Base-by-base conservation (phyloP, 30 jellyfish, hydroid and myxozoan genomes). In the Chironex yamaguchii region DNA sequence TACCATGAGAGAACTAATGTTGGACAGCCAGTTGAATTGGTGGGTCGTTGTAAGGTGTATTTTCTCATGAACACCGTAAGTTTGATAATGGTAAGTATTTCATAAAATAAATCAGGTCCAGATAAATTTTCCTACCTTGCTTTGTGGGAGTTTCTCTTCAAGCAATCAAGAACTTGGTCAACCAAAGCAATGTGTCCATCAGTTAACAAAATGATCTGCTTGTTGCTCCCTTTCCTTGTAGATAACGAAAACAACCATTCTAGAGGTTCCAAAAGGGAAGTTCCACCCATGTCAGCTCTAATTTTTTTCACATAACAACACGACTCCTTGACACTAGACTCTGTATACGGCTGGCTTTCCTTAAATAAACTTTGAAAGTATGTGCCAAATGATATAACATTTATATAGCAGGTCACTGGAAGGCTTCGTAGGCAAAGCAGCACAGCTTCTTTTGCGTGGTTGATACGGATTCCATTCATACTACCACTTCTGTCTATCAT, bases 401-500 rank as follows among this genome's bases (percentile, higher is more conserved):
- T 95, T 88, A 95, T 88, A 53, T 79, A 95, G 50, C 93, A 17
- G 62, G 85, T 89, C 2, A 86, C 1, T 22, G 97, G 97, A 48
- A 95, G 90, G 65, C 99, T 84, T 62, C 73, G 92, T 34, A 95
- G 80, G 77, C 85, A 85, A 32, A 95, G 67, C 6, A 89, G 49
- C 49, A 86, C 85, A 34, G 96, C 70, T 32, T 95, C 97, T 36
- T 76, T 77, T 0, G 96, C 92, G 67, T 52, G 71, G 86, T 88
- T 89, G 76, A 77, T 74, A 62, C 75, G 27, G 28, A 35, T 77
- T 0, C 90, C 97, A 79, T 86, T 88, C 95, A 86, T 70, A 62
- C 93, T 82, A 20, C 93, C 95, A 82, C 96, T 93, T 62, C 91
- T 91, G 79, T 95, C 96, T 1, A 95, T 76, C 93, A 95, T 85